phyloP scores from a whole-genome alignment of 2,888 invertebrate genomes.

The Sthenelais limicola region DNA sequence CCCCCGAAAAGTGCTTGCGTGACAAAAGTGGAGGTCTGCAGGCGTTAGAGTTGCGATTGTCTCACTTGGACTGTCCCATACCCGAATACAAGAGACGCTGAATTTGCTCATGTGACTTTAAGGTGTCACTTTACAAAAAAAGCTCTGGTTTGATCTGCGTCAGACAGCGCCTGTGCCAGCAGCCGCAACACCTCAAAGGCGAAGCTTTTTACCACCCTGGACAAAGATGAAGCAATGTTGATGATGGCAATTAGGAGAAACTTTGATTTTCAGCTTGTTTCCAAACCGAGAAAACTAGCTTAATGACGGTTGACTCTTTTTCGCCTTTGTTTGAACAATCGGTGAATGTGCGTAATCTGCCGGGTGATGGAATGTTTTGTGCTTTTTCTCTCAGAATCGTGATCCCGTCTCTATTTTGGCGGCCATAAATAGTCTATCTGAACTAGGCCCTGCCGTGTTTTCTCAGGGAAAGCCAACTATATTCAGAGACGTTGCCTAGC shows the following conservation, averaged over 20 bases:
- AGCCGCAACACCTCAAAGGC: conserved; percentile 14
- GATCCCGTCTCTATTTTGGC: conserved; percentile 34
- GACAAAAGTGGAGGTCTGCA: no score
- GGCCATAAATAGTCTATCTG: conserved; percentile 11
- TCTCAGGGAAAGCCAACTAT: conserved; percentile 10
- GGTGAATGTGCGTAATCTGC: conserved; percentile 40
- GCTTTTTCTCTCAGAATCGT: conserved; percentile 22
- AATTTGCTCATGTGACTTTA: no score
- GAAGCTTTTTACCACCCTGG: neutral
- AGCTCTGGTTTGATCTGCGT: conserved; percentile 26
- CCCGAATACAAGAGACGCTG: no score
- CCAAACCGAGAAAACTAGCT: conserved; percentile 34
- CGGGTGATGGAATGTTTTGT: conserved; percentile 26
- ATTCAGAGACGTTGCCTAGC: neutral
- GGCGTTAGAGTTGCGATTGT: no score
- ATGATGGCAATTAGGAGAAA: conserved; percentile 31
- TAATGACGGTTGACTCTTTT: conserved; percentile 33
- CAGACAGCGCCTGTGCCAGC: conserved; percentile 21
- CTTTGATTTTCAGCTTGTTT: conserved; percentile 36
- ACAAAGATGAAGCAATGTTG: conserved; percentile 39
- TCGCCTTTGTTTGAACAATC: conserved; percentile 38
- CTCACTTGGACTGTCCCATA: no score
- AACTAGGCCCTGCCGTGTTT: conserved; percentile 28
- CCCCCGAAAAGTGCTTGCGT: no score
- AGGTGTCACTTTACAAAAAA: conserved; percentile 36